Conservation (phyloP, 2,113 vertebrate species). For the Marmota monax region DNA sequence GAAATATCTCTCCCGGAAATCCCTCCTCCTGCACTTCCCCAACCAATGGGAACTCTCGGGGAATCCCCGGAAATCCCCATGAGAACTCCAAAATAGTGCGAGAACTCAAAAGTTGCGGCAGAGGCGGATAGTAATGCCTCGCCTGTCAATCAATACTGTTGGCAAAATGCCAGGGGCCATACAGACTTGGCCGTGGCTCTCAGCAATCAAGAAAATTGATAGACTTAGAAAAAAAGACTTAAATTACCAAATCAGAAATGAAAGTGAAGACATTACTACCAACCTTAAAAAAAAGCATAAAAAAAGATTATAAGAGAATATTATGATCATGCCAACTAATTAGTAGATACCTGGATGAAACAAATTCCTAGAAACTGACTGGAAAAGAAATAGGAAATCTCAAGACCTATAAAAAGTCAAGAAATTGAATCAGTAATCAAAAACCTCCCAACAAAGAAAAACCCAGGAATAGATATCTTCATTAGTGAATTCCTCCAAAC, state of each 20-base stretch:
- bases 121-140: too few relatives aligned
- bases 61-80: too few relatives aligned
- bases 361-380: constrained; percentile 9
- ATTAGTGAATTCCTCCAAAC: not conserved
- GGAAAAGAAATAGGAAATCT: constrained; percentile 37
- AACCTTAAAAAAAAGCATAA: too few relatives aligned
- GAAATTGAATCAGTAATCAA: not conserved
- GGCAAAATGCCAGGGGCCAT: too few relatives aligned
- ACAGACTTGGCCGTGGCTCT: too few relatives aligned
- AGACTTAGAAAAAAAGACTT: not conserved
- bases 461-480: not conserved
- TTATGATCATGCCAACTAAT: not conserved
- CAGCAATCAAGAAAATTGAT: not conserved
- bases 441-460: not conserved
- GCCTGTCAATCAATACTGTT: too few relatives aligned
- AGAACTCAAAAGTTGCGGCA: too few relatives aligned
- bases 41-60: too few relatives aligned
- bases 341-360: constrained; percentile 7
- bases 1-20: too few relatives aligned
- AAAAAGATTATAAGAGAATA: constrained; percentile 20
- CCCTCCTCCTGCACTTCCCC: too few relatives aligned
- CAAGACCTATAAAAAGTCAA: not conserved
- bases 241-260: constrained; percentile 21
- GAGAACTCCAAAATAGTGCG: too few relatives aligned
- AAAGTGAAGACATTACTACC: not conserved